Evolutionary conservation across 30 jellyfish, hydroid and myxozoan genomes (phyloP), one percentile per base, ranked within the genome.

Genomic region (Cassiopea andromeda): DNA sequence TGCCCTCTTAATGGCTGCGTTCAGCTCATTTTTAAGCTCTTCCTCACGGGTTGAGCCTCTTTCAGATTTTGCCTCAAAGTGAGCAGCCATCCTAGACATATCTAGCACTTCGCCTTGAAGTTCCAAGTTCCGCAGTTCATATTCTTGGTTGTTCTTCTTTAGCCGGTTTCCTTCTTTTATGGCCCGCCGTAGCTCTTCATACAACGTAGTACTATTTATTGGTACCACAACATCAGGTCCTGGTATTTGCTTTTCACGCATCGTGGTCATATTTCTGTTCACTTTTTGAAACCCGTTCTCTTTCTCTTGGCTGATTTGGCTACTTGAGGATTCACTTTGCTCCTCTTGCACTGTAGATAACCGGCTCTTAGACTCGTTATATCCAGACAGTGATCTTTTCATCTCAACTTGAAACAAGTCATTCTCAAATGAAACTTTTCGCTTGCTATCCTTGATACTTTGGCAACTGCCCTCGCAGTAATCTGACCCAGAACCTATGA

Each of bases 81-180:
- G 87, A 6, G 94, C 82, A 16, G 88, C 85, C 82, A 60, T 78
- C 79, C 88, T 77, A 14, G 94, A 78, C 73, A 69, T 83, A 45
- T 87, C 94, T 18, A 87, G n/a, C 64, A 87, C 90, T 80, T 87
- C 94, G 2, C 64, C 90, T 60, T 78, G 84, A 46, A 87, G 69
- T 75, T 87, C 94, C 67, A 45, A 18, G 19, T 87, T 79, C 7
- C 90, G 82, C 82, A 46, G 85, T 43, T 87, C 84, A 17, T 43
- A 43, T 54, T 81, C 73, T 44, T 77, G 94, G 49, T 71, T 87
- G 79, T 46, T 50, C 68, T 72, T 45, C 60, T 72, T 78, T 17
- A 87, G 79, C 73, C 72, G 82, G 48, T 87, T 69, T 8, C 89
- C 90, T 44, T 67, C 87, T 72, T 78, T 87, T 68, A 87, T 77